phyloP scores from a whole-genome alignment of 30 jellyfish, hydroid and myxozoan genomes.

The Phacellophora camtschatica region DNA sequence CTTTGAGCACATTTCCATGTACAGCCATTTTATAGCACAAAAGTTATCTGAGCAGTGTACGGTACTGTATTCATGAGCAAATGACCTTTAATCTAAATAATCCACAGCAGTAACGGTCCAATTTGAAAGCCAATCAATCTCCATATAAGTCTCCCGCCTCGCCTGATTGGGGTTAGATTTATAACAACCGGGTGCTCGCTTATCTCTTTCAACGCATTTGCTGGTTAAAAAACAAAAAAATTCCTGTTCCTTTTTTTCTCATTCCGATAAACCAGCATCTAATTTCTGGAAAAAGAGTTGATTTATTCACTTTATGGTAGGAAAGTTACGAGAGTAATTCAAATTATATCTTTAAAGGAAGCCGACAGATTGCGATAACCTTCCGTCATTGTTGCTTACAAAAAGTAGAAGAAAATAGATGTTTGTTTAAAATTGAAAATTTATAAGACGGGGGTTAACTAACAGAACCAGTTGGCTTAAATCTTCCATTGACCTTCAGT shows the following conservation, averaged over 20 bases:
- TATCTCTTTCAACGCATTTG: no score
- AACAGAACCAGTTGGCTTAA: no score
- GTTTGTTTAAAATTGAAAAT: conserved; percentile 29
- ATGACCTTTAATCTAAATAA: neutral
- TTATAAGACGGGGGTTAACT: conserved; percentile 49
- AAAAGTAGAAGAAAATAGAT: neutral
- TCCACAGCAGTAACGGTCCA: neutral
- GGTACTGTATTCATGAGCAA: neutral
- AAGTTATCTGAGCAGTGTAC: neutral
- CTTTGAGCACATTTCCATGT: neutral
- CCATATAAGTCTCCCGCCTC: conserved; percentile 20
- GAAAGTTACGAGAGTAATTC: neutral
- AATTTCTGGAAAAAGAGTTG: no score
- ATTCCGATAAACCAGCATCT: no score
- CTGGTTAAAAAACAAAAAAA: no score
- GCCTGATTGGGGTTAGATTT: neutral
- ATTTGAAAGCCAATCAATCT: neutral
- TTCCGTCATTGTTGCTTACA: conserved; percentile 12
- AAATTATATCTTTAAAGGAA: neutral
- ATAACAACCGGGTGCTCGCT: neutral
- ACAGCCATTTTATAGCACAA: neutral
- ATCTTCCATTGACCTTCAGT: no score
- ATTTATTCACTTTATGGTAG: no score
- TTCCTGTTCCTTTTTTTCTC: no score
- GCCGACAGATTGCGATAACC: neutral